phyloP scores from a whole-genome alignment of 2,797 vertebrate species.

The Botia kubotai region DNA sequence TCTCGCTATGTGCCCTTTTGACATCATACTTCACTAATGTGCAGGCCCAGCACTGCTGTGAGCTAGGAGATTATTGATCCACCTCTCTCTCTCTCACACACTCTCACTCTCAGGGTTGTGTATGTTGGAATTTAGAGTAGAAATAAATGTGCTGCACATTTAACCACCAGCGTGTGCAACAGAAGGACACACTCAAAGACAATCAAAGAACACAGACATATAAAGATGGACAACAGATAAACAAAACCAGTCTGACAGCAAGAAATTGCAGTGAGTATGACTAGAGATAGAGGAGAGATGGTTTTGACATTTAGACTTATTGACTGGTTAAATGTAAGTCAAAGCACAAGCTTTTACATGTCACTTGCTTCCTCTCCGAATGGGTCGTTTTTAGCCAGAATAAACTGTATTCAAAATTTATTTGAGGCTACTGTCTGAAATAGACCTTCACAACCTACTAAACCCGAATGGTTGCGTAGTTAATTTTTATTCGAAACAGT shows the following conservation, averaged over 20 bases:
- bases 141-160: conserved; percentile 12
- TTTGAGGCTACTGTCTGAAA: not conserved
- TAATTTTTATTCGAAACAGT: not conserved
- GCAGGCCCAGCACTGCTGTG: conserved; percentile 62
- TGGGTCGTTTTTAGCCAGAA: not conserved
- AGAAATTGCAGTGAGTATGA: not conserved
- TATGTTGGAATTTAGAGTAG: conserved; percentile 51
- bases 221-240: not conserved
- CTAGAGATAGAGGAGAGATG: no score
- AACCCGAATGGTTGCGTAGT: not conserved
- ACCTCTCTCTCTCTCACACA: conserved; percentile 19
- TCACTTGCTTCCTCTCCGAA: not conserved
- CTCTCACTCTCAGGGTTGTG: conserved; percentile 35
- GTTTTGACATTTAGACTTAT: not conserved
- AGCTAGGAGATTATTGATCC: conserved; percentile 18
- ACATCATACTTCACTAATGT: conserved; percentile 71
- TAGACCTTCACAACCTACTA: not conserved
- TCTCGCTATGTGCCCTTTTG: conserved; percentile 71
- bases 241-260: not conserved
- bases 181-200: not conserved
- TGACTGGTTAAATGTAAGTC: not conserved
- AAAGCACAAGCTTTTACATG: not conserved
- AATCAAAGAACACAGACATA: not conserved
- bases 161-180: not conserved
- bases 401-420: not conserved